Evolutionary conservation across 2,888 invertebrate genomes (phyloP).

Genomic region (Epirrhoe alternata): DNA sequence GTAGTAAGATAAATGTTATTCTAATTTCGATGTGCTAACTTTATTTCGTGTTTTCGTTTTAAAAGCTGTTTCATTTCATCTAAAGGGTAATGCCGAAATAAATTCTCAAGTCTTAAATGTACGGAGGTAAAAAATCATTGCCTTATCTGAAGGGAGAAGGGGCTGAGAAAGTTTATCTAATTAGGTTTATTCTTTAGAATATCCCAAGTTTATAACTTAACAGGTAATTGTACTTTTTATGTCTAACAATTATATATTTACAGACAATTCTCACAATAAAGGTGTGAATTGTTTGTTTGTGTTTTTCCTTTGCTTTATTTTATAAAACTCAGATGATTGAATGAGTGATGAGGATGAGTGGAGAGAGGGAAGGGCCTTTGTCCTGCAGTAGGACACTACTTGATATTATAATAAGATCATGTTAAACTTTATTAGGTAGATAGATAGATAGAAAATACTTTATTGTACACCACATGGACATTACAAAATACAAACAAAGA

Average conservation of each 20-base stretch:
- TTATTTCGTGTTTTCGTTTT: not conserved
- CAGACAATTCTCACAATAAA: not conserved
- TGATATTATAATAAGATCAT: no score
- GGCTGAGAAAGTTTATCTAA: constrained; percentile 25
- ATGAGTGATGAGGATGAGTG: no score
- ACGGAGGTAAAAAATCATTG: constrained; percentile 30
- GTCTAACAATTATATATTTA: not conserved
- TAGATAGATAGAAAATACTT: no score
- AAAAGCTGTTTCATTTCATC: constrained; percentile 19
- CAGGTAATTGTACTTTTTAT: constrained; percentile 13
- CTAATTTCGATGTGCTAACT: not conserved
- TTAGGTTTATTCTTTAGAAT: constrained; percentile 26
- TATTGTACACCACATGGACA: no score
- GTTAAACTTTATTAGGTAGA: no score
- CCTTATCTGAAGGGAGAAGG: constrained; percentile 26
- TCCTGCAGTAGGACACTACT: no score
- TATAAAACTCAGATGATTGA: no score
- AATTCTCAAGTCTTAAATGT: constrained; percentile 24
- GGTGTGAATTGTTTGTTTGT: not conserved
- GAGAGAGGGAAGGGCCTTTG: no score
- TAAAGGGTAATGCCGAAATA: constrained; percentile 19
- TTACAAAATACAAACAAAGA: no score
- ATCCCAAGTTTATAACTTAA: constrained; percentile 15
- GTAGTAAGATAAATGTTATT: not conserved
- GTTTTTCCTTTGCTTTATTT: not conserved